phyloP scores from a whole-genome alignment of 2,797 vertebrate species.

The Selene dorsalis region DNA sequence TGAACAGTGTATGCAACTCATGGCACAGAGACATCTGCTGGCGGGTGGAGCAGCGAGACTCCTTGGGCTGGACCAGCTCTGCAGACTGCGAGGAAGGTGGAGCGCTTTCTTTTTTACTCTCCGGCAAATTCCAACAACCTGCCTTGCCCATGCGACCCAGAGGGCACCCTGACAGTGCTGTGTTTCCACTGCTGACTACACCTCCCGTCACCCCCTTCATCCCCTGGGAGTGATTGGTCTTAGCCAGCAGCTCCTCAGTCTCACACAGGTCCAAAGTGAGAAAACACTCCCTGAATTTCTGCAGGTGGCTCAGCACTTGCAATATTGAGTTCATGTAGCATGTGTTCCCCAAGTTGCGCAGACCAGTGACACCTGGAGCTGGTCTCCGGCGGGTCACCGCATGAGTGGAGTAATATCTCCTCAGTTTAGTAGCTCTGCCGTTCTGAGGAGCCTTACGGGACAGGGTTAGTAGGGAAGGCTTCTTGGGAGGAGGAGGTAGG shows the following conservation, averaged over 20 bases:
- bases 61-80: conserved; percentile 94
- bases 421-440: conserved; percentile 82
- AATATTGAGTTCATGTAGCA: conserved; percentile 99
- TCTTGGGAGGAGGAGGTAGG: conserved; percentile 77
- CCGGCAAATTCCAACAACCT: conserved; percentile 74
- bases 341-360: conserved; percentile 98
- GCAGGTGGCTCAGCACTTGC: conserved; percentile 98
- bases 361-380: conserved; percentile 95
- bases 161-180: conserved; percentile 73
- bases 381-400: conserved; percentile 81
- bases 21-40: conserved; percentile 99
- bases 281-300: conserved; percentile 99
- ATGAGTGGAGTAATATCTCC: conserved; percentile 87
- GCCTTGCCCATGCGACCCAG: conserved; percentile 79
- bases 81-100: conserved; percentile 84
- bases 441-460: conserved; percentile 78
- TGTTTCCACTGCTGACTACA: conserved; percentile 80
- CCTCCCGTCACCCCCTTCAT: conserved; percentile 77
- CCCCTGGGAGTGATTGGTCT: conserved; percentile 86
- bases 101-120: conserved; percentile 78
- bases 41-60: conserved; percentile 89
- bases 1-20: conserved; percentile 97
- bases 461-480: conserved; percentile 75
- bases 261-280: conserved; percentile 95
- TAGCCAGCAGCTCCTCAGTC: conserved; percentile 94